phyloP scores from a whole-genome alignment of 2,113 vertebrate genomes.

The Accipiter virgatus region DNA sequence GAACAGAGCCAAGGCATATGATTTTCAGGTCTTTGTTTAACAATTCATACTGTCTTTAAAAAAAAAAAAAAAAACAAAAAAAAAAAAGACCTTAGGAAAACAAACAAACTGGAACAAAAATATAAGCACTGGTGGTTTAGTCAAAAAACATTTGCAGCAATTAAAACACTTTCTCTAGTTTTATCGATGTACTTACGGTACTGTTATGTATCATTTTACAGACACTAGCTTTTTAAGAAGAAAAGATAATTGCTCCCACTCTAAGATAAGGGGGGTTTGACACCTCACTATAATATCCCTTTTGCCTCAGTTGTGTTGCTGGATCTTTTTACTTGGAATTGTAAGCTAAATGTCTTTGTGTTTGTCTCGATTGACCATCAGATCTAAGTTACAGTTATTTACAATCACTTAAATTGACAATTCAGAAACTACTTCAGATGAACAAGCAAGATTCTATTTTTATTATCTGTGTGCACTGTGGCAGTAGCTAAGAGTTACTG shows the following conservation, averaged over 20 bases:
- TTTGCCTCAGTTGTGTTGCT: not conserved
- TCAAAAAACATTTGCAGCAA: not conserved
- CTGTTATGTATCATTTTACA: not conserved
- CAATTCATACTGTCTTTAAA: not conserved
- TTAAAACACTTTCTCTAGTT: not conserved
- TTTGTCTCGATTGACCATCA: not conserved
- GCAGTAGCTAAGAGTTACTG: conserved; percentile 62
- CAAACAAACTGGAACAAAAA: not conserved
- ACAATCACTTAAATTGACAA: conserved; percentile 34
- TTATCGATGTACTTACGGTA: not conserved
- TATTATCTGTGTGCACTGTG: conserved; percentile 58
- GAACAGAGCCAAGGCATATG: not conserved
- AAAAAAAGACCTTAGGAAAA: not conserved
- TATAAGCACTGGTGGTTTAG: not conserved
- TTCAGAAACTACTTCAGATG: conserved; percentile 60
- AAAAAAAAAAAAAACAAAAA: not conserved
- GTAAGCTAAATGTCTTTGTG: not conserved
- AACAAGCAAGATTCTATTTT: conserved; percentile 67
- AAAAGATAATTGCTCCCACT: not conserved
- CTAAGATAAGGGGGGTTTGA: not conserved
- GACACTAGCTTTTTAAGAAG: not conserved
- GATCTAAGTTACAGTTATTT: conserved; percentile 53
- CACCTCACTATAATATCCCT: not conserved
- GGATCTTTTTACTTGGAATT: not conserved
- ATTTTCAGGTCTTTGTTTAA: not conserved